These are phyloP conservation scores for Girardia tigrina DNA, from an alignment of 2,888 invertebrate genomes.

Conservation along the genomic window DNA sequence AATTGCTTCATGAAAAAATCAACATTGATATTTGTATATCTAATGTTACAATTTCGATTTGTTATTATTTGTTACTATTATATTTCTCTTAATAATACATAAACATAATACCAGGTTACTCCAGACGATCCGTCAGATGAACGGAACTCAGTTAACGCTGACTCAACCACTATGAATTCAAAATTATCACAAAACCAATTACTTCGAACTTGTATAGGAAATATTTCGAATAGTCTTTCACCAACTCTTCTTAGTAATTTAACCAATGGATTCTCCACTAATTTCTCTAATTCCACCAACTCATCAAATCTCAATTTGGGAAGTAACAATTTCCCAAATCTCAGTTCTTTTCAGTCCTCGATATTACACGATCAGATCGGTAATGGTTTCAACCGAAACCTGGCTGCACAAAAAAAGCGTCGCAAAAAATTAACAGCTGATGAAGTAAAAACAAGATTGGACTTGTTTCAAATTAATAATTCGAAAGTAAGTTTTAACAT, in stretches of 20 bases:
- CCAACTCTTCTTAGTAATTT: neutral
- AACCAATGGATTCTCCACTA: neutral
- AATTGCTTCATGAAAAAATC: too few species aligned
- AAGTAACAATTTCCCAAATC: slow-evolving; percentile 1
- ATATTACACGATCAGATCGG: neutral
- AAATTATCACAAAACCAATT: slow-evolving; percentile 5
- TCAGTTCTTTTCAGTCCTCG: neutral
- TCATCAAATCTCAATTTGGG: neutral
- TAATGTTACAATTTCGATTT: too few species aligned
- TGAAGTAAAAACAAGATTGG: neutral
- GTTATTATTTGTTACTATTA: too few species aligned
- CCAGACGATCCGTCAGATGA: neutral
- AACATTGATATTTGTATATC: too few species aligned
- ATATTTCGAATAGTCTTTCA: slow-evolving; percentile 13
- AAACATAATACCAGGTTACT: neutral
- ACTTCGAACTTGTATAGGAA: neutral
- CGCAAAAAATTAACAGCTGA: neutral
- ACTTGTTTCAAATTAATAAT: too few species aligned
- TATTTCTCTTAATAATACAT: too few species aligned
- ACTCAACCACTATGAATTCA: neutral
- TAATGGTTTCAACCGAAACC: neutral
- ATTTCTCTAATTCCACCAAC: neutral
- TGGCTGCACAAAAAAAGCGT: neutral
- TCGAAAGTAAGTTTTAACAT: too few species aligned
- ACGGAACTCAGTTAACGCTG: neutral